Conservation (phyloP, 2,888 invertebrate species). For the Clepsis dumicolana region DNA sequence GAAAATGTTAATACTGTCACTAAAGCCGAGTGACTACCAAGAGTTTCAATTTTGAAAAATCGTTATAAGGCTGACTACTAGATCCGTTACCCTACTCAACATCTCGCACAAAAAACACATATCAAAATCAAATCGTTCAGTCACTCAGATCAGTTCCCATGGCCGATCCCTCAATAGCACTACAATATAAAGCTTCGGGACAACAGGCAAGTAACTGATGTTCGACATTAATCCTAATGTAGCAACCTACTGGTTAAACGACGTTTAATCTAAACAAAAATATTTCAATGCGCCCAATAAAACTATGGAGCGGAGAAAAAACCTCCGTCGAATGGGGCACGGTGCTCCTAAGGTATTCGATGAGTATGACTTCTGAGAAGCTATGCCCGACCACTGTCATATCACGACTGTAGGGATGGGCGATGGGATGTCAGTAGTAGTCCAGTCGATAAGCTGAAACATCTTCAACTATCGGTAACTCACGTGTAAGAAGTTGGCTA, state of each 20-base stretch:
- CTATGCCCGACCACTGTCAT: slow-evolving; percentile 79
- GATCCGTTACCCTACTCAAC: no score
- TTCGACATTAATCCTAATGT: slow-evolving; percentile 84
- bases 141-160: slow-evolving; percentile 56
- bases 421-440: slow-evolving; percentile 30
- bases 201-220: slow-evolving; percentile 77
- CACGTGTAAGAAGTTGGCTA: no score
- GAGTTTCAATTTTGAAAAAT: no score
- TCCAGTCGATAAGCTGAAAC: slow-evolving; percentile 26
- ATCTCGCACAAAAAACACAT: slow-evolving; percentile 30
- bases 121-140: slow-evolving; percentile 28
- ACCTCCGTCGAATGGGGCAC: slow-evolving; percentile 66
- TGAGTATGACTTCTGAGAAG: slow-evolving; percentile 82
- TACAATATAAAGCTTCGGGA: slow-evolving; percentile 56
- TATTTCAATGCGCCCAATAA: slow-evolving; percentile 83
- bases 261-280: slow-evolving; percentile 84
- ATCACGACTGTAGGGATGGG: slow-evolving; percentile 76
- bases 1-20: no score
- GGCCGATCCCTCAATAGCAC: slow-evolving; percentile 63
- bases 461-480: background rate
- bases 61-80: no score
- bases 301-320: slow-evolving; percentile 78
- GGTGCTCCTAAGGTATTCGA: slow-evolving; percentile 80
- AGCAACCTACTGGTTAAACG: slow-evolving; percentile 77
- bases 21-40: no score